Percentiles rank a stretch among this genome's conserved stretches.
Evolutionary conservation across 37 sponge, comb jelly and placozoan genomes (phyloP).

Genomic region (Mnemiopsis leidyi): DNA sequence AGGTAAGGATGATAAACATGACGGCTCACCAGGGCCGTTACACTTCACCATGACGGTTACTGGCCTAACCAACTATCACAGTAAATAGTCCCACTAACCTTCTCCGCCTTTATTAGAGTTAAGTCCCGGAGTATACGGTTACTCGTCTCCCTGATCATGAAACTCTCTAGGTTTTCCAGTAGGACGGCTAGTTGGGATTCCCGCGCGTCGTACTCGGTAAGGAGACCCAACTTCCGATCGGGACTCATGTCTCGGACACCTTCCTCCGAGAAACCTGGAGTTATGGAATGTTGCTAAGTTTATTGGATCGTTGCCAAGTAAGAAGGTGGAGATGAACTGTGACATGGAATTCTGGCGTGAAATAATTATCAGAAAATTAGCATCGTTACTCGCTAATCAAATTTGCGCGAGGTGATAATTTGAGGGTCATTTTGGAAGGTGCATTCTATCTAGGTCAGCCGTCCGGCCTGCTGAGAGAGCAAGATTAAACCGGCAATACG

Average conservation of each 20-base stretch:
- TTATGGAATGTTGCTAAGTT: not conserved
- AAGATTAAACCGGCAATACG: too few species aligned
- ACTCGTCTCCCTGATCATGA: conserved; percentile 59
- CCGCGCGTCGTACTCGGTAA: conserved; percentile 28
- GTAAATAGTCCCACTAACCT: too few species aligned
- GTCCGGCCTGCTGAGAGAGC: not conserved
- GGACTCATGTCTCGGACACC: conserved; percentile 13
- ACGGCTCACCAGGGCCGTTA: too few species aligned
- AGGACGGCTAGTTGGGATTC: conserved; percentile 28
- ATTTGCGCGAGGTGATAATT: not conserved
- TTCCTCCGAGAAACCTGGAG: conserved; percentile 37
- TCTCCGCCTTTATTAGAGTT: conserved; percentile 58
- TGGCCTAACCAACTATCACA: too few species aligned
- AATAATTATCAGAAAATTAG: not conserved
- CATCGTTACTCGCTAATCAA: not conserved
- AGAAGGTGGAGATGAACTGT: not conserved
- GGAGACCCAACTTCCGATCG: conserved; percentile 37
- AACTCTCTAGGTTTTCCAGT: conserved; percentile 61
- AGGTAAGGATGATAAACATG: too few species aligned
- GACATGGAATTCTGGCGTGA: not conserved
- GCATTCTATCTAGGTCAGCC: not conserved
- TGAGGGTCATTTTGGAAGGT: not conserved
- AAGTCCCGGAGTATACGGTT: conserved; percentile 12
- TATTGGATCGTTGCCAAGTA: not conserved
- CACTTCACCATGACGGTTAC: too few species aligned